Percentiles rank a stretch among this genome's conserved stretches.
Conservation (phyloP, 2,113 vertebrate genomes). For the Alectura lathami region DNA sequence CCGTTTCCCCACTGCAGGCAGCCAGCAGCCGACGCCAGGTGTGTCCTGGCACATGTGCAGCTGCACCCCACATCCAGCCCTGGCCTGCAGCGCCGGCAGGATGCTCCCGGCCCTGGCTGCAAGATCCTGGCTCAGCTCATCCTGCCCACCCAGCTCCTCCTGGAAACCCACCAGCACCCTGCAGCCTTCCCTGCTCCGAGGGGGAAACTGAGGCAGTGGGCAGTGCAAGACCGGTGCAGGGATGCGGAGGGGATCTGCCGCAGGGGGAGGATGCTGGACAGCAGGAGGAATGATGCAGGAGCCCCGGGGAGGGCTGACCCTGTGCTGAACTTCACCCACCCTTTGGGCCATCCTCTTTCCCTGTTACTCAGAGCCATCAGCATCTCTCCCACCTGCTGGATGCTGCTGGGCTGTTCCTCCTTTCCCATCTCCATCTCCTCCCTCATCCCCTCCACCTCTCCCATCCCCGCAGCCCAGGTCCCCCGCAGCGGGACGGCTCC, state of each 20-base stretch:
- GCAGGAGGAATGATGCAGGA: not conserved
- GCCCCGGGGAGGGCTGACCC: not conserved
- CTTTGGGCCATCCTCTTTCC: too few relatives aligned
- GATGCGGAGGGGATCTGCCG: accelerated
- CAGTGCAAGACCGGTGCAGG: not conserved
- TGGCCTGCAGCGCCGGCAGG: not conserved
- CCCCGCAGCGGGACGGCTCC: accelerated
- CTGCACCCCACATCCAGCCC: not conserved
- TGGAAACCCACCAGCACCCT: not conserved
- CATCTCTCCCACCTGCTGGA: accelerated
- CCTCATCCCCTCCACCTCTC: too few relatives aligned
- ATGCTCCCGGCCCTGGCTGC: not conserved
- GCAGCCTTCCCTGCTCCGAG: not conserved
- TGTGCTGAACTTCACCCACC: not conserved
- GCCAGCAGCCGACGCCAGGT: not conserved
- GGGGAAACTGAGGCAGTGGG: not conserved
- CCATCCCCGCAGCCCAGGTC: accelerated
- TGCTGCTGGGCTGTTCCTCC: not conserved
- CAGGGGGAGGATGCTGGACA: not conserved
- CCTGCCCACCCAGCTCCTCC: not conserved
- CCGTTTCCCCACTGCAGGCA: accelerated
- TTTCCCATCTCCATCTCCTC: not conserved
- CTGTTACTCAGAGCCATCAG: too few relatives aligned
- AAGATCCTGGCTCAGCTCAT: not conserved
- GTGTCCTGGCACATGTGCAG: not conserved